Evolutionary conservation across 64 coral and sea anemone genomes (phyloP), one percentile per base, ranked within the genome.

Genomic region (Stichodactyla helianthus): DNA sequence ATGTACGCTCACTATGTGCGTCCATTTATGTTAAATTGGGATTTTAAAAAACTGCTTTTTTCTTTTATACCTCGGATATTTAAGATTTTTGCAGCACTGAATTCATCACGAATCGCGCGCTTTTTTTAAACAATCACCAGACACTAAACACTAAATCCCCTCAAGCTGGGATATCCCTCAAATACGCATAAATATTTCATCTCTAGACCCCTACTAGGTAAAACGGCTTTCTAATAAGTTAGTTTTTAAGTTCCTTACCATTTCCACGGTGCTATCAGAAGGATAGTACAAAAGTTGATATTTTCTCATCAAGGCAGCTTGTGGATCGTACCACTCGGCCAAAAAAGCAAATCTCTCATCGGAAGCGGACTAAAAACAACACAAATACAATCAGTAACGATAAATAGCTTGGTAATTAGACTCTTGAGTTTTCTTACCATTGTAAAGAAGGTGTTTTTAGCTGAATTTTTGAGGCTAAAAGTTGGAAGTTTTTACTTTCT

Each of bases 321-420:
- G 88, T 5, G 94, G 91, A 82, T 96, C 91, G 54, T 93, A 96
- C 94, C 94, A 95, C 88, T 95, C 94, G 35, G 94, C 94, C 67
- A 95, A 79, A 87, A 95, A 95, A 0, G 94, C 94, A 84, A 80
- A 93, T 64, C 94, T 89, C 53, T 95, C 94, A 56, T 95, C 91
- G 81, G 90, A 86, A 52, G 83, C 94, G 59, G 94, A 87, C 94
- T 95, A 71, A 52, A 27, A 57, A 64, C 59, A 18, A 86, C 20
- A 50, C 77, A 78, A 83, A 86, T 17, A 68, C 78, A 77, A 54
- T 82, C 17, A 82, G 27, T 10, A 91, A 53, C 10, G 57, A 50
- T 79, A 28, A 7, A 82, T 19, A 77, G 35, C 51, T 65, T 8
- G 62, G 5, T 65, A 23, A n/a, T 65, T 65, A 9, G 22, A n/a